phyloP scores from a whole-genome alignment of 2,888 invertebrate genomes.

The Mayetiola destructor region DNA sequence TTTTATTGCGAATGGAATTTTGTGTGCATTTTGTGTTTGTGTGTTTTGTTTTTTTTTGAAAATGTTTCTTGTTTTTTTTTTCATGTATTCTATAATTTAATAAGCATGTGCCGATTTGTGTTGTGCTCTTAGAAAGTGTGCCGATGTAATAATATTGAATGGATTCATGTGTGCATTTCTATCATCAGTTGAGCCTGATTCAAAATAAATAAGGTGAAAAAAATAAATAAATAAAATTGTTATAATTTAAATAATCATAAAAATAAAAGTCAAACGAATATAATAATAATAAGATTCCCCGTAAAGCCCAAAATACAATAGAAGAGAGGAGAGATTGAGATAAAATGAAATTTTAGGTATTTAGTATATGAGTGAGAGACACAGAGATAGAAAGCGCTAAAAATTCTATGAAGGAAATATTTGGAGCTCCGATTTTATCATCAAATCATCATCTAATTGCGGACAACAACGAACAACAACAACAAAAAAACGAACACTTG shows the following conservation, averaged over 20 bases:
- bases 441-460: not conserved
- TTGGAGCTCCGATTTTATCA: no score
- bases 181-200: slow-evolving; percentile 5
- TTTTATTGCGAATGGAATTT: not conserved
- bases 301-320: not conserved
- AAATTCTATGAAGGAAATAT: no score
- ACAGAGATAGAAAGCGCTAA: not conserved
- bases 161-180: slow-evolving; percentile 5
- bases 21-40: not conserved
- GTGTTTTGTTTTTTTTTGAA: not conserved
- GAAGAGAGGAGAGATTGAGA: not conserved
- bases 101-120: slow-evolving; percentile 4
- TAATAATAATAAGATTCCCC: no score
- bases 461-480: slow-evolving; percentile 4
- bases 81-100: not conserved
- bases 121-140: slow-evolving; percentile 2
- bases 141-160: not conserved
- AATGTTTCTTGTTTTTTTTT: not conserved
- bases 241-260: not conserved
- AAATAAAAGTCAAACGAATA: not conserved
- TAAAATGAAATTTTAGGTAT: not conserved
- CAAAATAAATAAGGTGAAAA: not conserved
- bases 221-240: not conserved
- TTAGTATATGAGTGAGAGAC: not conserved
- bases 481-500: slow-evolving; percentile 29